Base-by-base conservation (phyloP, 1,140 invertebrate species). In the Ridgeia piscesae region DNA sequence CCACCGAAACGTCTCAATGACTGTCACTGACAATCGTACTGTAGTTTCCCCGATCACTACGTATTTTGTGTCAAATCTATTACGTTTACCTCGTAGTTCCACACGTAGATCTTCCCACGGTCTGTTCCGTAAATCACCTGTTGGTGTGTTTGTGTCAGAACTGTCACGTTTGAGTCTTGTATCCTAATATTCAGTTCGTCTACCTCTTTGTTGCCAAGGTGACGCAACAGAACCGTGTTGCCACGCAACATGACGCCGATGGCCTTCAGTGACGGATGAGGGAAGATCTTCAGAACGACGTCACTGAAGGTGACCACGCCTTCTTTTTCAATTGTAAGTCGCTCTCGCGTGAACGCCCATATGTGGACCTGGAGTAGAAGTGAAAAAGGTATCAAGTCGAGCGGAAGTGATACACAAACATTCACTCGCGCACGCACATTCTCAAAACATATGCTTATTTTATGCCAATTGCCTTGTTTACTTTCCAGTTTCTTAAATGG, bases 101-200 rank as follows among this genome's bases (percentile, higher is more conserved):
- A 90, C 2, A 90, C 89, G 89, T 90, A 90, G 17, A 90, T 35
- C 89, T 34, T 34, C 33, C 89, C 89, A 34, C 34, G 35, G 89
- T 90, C 89, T 4, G 89, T 90, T 8, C 89, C 89, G n/a, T 90
- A 90, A 17, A 90, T 35, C 35, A 90, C n/a, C 33, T 34, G 33
- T 34, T 90, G 89, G 34, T 34, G 33, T 2, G 34, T 35, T 90
- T 90, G 89, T 35, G 89, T 34, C 89, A 90, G n/a, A 17, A 35
- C 89, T 35, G 89, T 90, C 31, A 90, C 89, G 31, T 90, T 90
- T 34, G 34, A 34, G n/a, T 90, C 89, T 90, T 90, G 33, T 21
- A 90, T 33, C 89, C 21, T 34, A 34, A 90, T 90, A 27, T 35
- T 34, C 21, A 90, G 14, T 35, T 90, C 89, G 89, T 90, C 89